Base-by-base conservation (phyloP, 2,888 invertebrate species). In the Endotricha flammealis region DNA sequence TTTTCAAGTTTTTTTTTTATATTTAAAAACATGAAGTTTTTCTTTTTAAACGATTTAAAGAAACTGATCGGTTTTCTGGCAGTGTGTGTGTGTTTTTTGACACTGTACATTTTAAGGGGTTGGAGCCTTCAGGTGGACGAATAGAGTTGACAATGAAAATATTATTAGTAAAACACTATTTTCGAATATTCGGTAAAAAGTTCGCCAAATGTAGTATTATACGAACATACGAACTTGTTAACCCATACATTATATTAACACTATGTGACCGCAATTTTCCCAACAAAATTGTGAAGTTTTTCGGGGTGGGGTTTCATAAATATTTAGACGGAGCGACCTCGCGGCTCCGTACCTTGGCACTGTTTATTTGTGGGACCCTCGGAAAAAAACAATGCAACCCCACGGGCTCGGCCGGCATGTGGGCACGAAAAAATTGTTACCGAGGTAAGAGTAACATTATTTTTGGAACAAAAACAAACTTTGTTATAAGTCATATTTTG, bases 291-390 rank as follows among this genome's bases (percentile, higher is more conserved):
- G 25, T 20, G 20, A 46, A 48, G 38, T 44, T 45, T 39, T 36
- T 40, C 47, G 50, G 54, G 50, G 48, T 29, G 36, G 34, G 37
- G 32, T 42, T 48, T 45, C 47, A 49, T 56, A 57, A 59, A 61
- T 58, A 57, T 61, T 57, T 52, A 51, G 48, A 22, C 36, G 41
- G 46, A 20, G 8, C 27, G 20, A 31, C 36, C 40, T 32, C 32
- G 3, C 20, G 3, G 20, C n/a, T 20, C 20, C 25, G 23, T 32
- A 6, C 20, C 56, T 64, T 63, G 58, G 45, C 58, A 39, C 40
- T 62, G 65, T 70, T 63, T 69, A 53, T 65, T 62, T 65, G 59
- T 57, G 40, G 45, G 40, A 40, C 42, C 48, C 50, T 41, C 36
- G 24, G 41, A 30, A 37, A 20, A 41, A 41, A 31, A 27, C 32